Percentiles rank a stretch among this genome's conserved stretches.
Evolutionary conservation across 2,888 invertebrate species (phyloP).

Genomic region (Ctena decussata): DNA sequence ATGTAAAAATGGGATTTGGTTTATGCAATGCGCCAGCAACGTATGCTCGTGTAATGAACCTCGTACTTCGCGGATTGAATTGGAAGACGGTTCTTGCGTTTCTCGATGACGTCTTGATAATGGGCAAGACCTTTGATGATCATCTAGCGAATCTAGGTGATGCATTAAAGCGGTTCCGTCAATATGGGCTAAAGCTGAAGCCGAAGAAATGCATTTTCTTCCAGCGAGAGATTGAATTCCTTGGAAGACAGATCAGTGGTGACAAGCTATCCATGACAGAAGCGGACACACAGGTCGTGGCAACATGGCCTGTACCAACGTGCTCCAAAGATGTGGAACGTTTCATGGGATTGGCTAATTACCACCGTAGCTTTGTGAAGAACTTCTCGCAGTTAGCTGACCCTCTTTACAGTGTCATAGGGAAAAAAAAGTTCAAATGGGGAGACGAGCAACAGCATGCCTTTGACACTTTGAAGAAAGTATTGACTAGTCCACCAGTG

Average conservation of each 20-base stretch:
- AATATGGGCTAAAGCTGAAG: slow-evolving; percentile 18
- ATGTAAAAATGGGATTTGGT: slow-evolving; percentile 2
- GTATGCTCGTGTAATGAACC: background rate
- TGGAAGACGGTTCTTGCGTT: slow-evolving; percentile 1
- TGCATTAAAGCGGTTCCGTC: background rate
- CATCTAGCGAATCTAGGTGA: slow-evolving; percentile 4
- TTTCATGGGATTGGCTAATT: slow-evolving; percentile 53
- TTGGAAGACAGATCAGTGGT: slow-evolving; percentile 39
- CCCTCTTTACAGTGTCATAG: slow-evolving; percentile 41
- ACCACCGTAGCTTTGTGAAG: slow-evolving; percentile 42
- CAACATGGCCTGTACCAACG: slow-evolving; percentile 30
- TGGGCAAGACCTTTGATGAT: slow-evolving; percentile 31
- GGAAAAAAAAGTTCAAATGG: slow-evolving; percentile 44
- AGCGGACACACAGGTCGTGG: slow-evolving; percentile 1
- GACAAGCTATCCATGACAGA: slow-evolving; percentile 22
- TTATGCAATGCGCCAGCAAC: background rate
- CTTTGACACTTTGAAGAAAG: slow-evolving; percentile 14
- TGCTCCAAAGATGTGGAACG: slow-evolving; percentile 41
- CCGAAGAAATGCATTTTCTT: slow-evolving; percentile 61
- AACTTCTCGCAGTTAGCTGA: slow-evolving; percentile 48
- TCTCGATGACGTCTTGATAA: background rate
- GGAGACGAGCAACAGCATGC: slow-evolving; percentile 21
- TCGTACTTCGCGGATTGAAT: background rate
- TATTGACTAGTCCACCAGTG: slow-evolving; percentile 26
- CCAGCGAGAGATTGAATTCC: slow-evolving; percentile 50